Percentiles rank a stretch among this genome's conserved stretches.
Conservation (phyloP, 1,140 invertebrate genomes). For the Brachionus plicatilis region DNA sequence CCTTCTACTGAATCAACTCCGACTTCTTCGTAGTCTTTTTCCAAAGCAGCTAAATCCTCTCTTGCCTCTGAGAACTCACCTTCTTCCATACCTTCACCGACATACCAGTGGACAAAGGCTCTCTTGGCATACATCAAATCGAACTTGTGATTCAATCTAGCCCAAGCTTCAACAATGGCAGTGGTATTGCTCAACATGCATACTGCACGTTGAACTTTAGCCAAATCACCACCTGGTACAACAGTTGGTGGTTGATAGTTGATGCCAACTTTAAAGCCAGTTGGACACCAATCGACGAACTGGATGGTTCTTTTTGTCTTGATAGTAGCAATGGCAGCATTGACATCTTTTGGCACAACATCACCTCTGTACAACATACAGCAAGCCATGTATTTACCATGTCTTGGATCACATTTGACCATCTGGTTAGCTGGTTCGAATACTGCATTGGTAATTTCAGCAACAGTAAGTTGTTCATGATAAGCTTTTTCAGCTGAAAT, state of each 20-base stretch:
- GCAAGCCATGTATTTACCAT: slow-evolving; percentile 59
- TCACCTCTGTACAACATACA: slow-evolving; percentile 52
- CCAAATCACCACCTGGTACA: slow-evolving; percentile 66
- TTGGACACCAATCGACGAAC: slow-evolving; percentile 86
- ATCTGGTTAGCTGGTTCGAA: slow-evolving; percentile 83
- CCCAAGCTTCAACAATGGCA: slow-evolving; percentile 72
- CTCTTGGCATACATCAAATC: slow-evolving; percentile 43
- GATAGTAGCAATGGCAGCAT: slow-evolving; percentile 74
- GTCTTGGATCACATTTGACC: slow-evolving; percentile 81
- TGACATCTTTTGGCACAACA: slow-evolving; percentile 66
- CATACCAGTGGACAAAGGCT: slow-evolving; percentile 46
- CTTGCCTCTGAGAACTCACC: slow-evolving; percentile 50
- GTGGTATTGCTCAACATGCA: slow-evolving; percentile 76
- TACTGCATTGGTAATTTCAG: slow-evolving; percentile 78
- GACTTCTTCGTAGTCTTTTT: slow-evolving; percentile 45
- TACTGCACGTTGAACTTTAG: slow-evolving; percentile 62
- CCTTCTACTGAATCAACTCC: slow-evolving; percentile 58
- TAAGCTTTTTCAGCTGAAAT: slow-evolving; percentile 51
- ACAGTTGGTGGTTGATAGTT: slow-evolving; percentile 72
- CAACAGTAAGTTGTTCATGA: slow-evolving; percentile 59
- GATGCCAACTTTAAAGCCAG: slow-evolving; percentile 68
- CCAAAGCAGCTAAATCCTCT: slow-evolving; percentile 45
- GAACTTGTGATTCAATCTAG: slow-evolving; percentile 59
- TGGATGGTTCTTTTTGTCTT: slow-evolving; percentile 70
- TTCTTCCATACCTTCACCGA: slow-evolving; percentile 59